Base-by-base conservation (phyloP, 1,140 invertebrate genomes). In the Papilio xuthus region DNA sequence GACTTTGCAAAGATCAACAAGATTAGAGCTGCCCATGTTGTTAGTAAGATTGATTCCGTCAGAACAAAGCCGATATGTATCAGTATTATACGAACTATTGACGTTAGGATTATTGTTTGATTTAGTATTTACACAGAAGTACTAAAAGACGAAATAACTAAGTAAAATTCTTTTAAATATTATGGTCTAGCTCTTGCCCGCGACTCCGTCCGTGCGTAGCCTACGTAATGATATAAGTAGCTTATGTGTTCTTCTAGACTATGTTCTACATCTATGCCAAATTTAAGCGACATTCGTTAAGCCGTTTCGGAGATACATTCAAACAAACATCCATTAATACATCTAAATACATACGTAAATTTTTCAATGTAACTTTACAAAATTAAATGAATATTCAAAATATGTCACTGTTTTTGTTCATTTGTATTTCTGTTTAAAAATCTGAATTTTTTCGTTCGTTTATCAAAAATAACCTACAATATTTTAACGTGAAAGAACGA, bases 1-100 rank as follows among this genome's bases (percentile, higher is more conserved):
- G 15, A 20, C 60, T 67, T 28, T 67, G 9, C 60, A 28, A 67
- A 67, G 60, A 67, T 67, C 60, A 67, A 67, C 60, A 67, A 67
- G 60, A 67, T 67, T 15, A 67, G 13, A 15, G 23, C 4, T 13
- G 60, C 4, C 26, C 6, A 67, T 15, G 60, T 28, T 28, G 60
- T 67, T 67, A 60, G 26, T 60, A 67, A 67, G 26, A 67, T 67
- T 28, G 60, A 67, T 67, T 10, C 13, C 13, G 23, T 67, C 60
- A 32, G 32, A 67, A 26, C 60, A 13, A 67, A n/a, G n/a, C 32
- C 60, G 12, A 32, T 13, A 26, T 67, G 4, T 50, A 6, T 12
- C 4, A 23, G 60, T 4, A 28, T 67, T 28, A 67, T 67, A 26
- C 26, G 15, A 63, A 28, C 60, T 67, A 23, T 67, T 67, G 60